phyloP scores from a whole-genome alignment of 2,888 invertebrate genomes.

The Plemyria rubiginata region DNA sequence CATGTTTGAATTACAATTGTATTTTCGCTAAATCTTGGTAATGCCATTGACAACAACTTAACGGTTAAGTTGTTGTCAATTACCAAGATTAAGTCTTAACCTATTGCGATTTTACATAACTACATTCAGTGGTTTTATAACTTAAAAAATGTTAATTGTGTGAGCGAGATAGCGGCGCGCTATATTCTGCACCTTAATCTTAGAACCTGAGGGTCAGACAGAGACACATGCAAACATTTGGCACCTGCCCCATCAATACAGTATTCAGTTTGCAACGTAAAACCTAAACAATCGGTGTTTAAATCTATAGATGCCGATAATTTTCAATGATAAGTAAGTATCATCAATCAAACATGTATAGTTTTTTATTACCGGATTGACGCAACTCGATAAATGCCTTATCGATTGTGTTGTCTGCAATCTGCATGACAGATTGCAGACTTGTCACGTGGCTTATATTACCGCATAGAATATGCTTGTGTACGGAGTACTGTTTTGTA shows the following conservation, averaged over 20 bases:
- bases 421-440: not conserved
- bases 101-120: too few species aligned
- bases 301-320: not conserved
- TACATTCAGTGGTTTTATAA: too few species aligned
- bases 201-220: too few species aligned
- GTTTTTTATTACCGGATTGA: not conserved
- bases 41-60: too few species aligned
- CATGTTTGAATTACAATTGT: too few species aligned
- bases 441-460: not conserved
- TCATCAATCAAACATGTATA: not conserved
- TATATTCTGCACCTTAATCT: too few species aligned
- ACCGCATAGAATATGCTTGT: not conserved
- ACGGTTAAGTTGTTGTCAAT: too few species aligned
- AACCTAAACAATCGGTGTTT: not conserved
- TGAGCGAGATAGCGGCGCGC: too few species aligned
- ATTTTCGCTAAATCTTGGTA: too few species aligned
- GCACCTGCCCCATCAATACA: not conserved
- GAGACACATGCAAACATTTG: not conserved
- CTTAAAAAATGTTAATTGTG: too few species aligned
- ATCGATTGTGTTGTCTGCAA: not conserved
- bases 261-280: not conserved
- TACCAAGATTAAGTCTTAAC: too few species aligned
- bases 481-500: too few species aligned
- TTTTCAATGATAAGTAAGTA: not conserved
- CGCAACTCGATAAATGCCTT: not conserved